These are phyloP conservation scores for Pheosia gnoma DNA, from an alignment of 2,888 invertebrate genomes.

Conservation along the genomic window DNA sequence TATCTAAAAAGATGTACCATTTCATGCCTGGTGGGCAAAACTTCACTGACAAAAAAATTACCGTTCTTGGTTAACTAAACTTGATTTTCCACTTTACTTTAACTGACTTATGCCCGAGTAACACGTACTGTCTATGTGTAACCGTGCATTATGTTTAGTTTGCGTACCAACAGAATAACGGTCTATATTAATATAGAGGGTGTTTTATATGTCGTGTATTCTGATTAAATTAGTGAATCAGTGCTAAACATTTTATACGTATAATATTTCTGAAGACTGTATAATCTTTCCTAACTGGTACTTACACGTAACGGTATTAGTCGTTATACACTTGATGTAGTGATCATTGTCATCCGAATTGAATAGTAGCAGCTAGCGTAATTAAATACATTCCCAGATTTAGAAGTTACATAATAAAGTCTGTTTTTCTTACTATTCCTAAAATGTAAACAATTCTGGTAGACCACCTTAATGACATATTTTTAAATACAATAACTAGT, in stretches of 20 bases:
- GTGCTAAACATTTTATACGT: not conserved
- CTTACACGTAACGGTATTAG: not conserved
- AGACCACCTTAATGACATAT: too few relatives aligned
- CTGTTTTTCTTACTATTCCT: too few relatives aligned
- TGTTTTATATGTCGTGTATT: not conserved
- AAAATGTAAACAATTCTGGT: too few relatives aligned
- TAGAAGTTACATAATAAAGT: not conserved
- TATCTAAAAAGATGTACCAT: too few relatives aligned
- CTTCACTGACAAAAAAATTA: too few relatives aligned
- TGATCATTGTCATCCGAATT: constrained; percentile 4
- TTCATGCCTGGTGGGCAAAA: too few relatives aligned
- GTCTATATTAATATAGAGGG: not conserved
- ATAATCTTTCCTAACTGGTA: constrained; percentile 1
- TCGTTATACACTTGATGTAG: not conserved
- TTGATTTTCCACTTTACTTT: too few relatives aligned
- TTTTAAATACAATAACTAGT: too few relatives aligned
- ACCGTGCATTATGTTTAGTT: too few relatives aligned
- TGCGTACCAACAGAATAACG: not conserved
- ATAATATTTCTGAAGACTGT: constrained; percentile 3
- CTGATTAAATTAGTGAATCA: not conserved
- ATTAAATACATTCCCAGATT: constrained; percentile 7
- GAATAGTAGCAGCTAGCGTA: constrained; percentile 4
- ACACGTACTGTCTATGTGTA: too few relatives aligned
- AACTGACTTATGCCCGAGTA: too few relatives aligned
- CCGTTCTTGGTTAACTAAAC: too few relatives aligned